Percentiles rank a stretch among this genome's conserved stretches.
Conservation (phyloP, 2,797 vertebrate genomes). For the Smutsia gigantea region DNA sequence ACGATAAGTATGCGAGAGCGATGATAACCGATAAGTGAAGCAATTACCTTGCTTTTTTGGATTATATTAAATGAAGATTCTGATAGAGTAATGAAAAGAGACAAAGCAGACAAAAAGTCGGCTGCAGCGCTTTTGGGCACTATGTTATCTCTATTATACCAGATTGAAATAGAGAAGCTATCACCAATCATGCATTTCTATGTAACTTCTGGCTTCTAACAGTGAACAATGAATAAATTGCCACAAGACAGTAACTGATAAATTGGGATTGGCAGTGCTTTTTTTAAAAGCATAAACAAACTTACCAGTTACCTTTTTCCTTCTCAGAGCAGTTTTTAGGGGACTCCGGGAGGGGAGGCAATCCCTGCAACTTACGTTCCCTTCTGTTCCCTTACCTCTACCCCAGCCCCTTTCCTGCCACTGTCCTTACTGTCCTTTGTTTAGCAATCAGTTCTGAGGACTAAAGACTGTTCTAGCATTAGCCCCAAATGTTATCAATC, state of each 20-base stretch:
- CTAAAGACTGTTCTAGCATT: background rate
- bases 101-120: conserved; percentile 91
- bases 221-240: conserved; percentile 92
- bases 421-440: conserved; percentile 80
- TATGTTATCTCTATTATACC: conserved; percentile 92
- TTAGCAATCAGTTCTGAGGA: conserved; percentile 79
- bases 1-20: conserved; percentile 89
- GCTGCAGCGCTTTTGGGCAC: conserved; percentile 90
- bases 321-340: conserved; percentile 74
- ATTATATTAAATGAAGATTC: conserved; percentile 93
- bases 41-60: conserved; percentile 92
- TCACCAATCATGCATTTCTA: conserved; percentile 90
- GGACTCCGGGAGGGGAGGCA: background rate
- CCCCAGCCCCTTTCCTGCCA: conserved; percentile 2
- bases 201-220: conserved; percentile 91
- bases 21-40: conserved; percentile 92
- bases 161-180: conserved; percentile 92
- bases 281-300: conserved; percentile 89
- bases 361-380: conserved; percentile 68
- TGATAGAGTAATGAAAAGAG: conserved; percentile 93
- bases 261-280: conserved; percentile 90
- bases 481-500: background rate
- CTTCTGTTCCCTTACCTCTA: conserved; percentile 72
- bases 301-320: conserved; percentile 83
- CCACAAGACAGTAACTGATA: conserved; percentile 91